Evolutionary conservation across 2,797 vertebrate genomes (phyloP).

Genomic region (Sebastes dallii): DNA sequence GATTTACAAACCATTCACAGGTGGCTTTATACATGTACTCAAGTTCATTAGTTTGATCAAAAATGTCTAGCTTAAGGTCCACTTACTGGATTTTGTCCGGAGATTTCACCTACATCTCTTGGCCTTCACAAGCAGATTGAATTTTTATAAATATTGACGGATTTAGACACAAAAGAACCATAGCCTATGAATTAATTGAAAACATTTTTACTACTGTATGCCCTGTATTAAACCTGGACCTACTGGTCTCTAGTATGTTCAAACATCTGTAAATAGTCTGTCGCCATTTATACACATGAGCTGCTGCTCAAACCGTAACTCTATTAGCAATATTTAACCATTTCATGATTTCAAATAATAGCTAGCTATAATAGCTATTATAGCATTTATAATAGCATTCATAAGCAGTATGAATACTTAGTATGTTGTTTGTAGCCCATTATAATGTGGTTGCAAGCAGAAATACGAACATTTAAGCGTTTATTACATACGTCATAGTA

Average conservation of each 20-base stretch:
- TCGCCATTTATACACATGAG: no score
- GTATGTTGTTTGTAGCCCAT: background rate
- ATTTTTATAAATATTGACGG: background rate
- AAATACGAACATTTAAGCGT: fast-evolving
- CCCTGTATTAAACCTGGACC: background rate
- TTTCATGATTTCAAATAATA: no score
- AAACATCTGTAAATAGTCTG: background rate
- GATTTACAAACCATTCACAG: background rate
- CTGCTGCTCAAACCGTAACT: no score
- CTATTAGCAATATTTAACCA: no score
- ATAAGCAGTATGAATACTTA: background rate
- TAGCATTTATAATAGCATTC: no score
- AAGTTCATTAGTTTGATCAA: background rate
- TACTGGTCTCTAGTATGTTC: background rate
- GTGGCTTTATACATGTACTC: background rate
- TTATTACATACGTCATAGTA: background rate
- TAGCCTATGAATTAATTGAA: background rate
- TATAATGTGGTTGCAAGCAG: background rate
- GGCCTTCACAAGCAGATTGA: background rate
- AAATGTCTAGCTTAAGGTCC: background rate
- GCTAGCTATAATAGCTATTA: no score
- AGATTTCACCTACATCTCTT: background rate
- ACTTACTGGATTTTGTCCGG: background rate
- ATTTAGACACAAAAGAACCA: background rate
- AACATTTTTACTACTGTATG: no score